These are phyloP conservation scores for Eriocheir sinensis DNA, from an alignment of 1,140 invertebrate species.

Conservation along the genomic window DNA sequence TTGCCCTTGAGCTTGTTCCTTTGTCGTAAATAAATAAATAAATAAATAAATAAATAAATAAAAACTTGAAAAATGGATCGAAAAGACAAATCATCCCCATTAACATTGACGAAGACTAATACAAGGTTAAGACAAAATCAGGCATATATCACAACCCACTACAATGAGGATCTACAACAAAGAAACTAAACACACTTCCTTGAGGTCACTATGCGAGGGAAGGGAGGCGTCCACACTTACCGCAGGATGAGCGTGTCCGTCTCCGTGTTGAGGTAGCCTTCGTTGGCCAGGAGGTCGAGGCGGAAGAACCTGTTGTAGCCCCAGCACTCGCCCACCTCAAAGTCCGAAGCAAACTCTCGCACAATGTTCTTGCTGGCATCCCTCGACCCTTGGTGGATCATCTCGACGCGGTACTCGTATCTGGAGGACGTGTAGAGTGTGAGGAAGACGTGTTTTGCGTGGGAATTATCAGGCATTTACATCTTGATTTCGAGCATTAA, in stretches of 20 bases:
- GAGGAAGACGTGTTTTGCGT: not conserved
- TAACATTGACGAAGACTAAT: too few species aligned
- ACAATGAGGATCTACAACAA: too few species aligned
- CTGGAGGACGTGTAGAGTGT: slow-evolving; percentile 83
- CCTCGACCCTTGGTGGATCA: slow-evolving; percentile 94
- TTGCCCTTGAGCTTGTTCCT: too few species aligned
- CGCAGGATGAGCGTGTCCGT: slow-evolving; percentile 88
- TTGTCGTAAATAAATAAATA: too few species aligned
- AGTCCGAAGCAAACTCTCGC: slow-evolving; percentile 94
- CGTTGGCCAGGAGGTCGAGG: slow-evolving; percentile 93
- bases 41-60: too few species aligned
- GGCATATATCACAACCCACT: too few species aligned
- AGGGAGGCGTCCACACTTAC: slow-evolving; percentile 65
- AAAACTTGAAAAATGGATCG: too few species aligned
- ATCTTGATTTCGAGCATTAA: too few species aligned
- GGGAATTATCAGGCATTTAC: not conserved
- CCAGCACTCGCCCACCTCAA: slow-evolving; percentile 99
- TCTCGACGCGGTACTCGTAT: slow-evolving; percentile 97
- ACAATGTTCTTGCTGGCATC: slow-evolving; percentile 96
- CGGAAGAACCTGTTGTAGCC: slow-evolving; percentile 97
- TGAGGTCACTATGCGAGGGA: not conserved
- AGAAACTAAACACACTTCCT: too few species aligned
- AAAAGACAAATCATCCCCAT: too few species aligned
- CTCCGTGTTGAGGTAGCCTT: slow-evolving; percentile 91
- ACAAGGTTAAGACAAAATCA: too few species aligned